A percentile compares a stretch with the other conserved stretches of the same genome.
Conservation (phyloP, 2,797 vertebrate genomes). For the Pseudochaenichthys georgianus region DNA sequence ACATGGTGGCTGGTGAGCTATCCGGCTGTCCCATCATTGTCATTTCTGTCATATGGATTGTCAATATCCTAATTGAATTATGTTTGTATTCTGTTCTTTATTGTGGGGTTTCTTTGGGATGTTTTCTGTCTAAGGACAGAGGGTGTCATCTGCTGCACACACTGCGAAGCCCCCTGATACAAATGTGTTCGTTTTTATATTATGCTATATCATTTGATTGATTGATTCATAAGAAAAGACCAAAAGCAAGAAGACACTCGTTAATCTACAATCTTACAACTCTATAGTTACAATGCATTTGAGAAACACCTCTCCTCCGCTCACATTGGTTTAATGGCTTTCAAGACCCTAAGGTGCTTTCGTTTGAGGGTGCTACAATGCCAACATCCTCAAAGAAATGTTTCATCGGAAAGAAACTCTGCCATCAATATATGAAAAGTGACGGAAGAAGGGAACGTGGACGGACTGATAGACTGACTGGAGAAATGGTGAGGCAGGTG, state of each 20-base stretch:
- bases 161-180: too few relatives aligned
- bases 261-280: neutral
- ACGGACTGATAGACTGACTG: neutral
- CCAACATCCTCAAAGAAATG: neutral
- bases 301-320: neutral
- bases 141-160: too few relatives aligned
- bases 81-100: too few relatives aligned
- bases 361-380: neutral
- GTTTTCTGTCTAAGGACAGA: too few relatives aligned
- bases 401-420: neutral
- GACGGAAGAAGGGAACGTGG: neutral
- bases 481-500: conserved; percentile 3
- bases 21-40: too few relatives aligned
- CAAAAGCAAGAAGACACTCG: neutral
- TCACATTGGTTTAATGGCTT: neutral
- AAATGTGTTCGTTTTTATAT: too few relatives aligned
- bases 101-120: too few relatives aligned
- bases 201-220: too few relatives aligned
- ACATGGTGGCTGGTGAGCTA: too few relatives aligned
- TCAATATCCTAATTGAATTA: too few relatives aligned
- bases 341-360: neutral
- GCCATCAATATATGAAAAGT: neutral
- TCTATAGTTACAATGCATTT: neutral
- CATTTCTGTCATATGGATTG: too few relatives aligned
- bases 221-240: too few relatives aligned